Evolutionary conservation across 2,888 invertebrate species (phyloP), one percentile per base, ranked within the genome.

Genomic region (Diloba caeruleocephala): DNA sequence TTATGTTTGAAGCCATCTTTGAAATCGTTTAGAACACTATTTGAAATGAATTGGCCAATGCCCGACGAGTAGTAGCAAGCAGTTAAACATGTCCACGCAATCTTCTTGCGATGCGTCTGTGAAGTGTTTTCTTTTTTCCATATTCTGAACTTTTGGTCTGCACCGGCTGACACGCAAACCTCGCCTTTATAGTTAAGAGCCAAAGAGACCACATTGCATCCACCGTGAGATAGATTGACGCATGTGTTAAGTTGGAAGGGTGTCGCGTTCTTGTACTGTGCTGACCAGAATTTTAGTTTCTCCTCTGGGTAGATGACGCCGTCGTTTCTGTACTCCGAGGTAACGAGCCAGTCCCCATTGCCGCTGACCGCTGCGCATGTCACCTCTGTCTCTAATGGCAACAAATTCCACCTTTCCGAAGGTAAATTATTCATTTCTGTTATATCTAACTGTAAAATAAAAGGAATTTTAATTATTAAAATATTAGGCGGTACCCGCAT

Each of bases 51-150:
- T 12, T 87, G 82, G 0, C 88, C 79, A 1, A 88, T 72, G 0
- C 93, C 92, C 0, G 92, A 88, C 0, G 93, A 90, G 39, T 93
- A 93, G 52, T 93, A 93, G 43, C 93, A 93, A 0, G 92, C 91
- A 0, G 93, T 91, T 1, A 90, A 61, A 49, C 93, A 93, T 2
- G 51, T 70, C 92, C 91, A 93, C 0, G 74, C 57, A 1, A 64
- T 37, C 28, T 74, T 82, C 42, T 82, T 81, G 1, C 61, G 55
- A 34, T 55, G 34, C 3, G 78, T 78, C 7, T 70, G 71, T 1
- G 78, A 64, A 0, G 64, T 63, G 5, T 70, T 79, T 44, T 87
- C 85, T 10, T 78, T 78, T 61, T 81, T 88, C 93, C 93, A 93
- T 68, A 93, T 81, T 17, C 93, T 74, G 58, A 93, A 88, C 50